A percentile compares a stretch with the other conserved stretches of the same genome.
Evolutionary conservation across 2,888 invertebrate genomes (phyloP).

Genomic region (Lissocephala sabroskyi): DNA sequence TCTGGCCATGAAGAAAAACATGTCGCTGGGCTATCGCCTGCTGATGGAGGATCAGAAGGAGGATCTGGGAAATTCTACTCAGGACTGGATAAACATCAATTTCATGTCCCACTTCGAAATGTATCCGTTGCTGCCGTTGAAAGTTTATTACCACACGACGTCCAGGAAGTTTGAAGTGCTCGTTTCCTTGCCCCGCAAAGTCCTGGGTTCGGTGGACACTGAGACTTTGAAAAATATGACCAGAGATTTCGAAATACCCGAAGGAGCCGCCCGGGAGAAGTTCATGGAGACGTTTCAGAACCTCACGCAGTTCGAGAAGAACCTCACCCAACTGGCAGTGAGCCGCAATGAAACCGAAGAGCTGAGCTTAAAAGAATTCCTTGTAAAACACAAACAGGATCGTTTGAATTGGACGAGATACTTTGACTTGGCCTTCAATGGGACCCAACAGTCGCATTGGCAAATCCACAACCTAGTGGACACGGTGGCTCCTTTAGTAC

Average conservation of each 20-base stretch:
- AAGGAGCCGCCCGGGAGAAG: slow-evolving; percentile 13
- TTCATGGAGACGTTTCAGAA: slow-evolving; percentile 33
- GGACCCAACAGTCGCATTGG: slow-evolving; percentile 45
- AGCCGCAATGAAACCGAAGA: slow-evolving; percentile 40
- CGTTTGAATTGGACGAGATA: slow-evolving; percentile 62
- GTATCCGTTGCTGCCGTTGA: slow-evolving; percentile 54
- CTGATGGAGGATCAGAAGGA: slow-evolving; percentile 28
- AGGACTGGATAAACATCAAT: slow-evolving; percentile 62
- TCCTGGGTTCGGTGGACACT: slow-evolving; percentile 19
- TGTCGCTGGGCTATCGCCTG: slow-evolving; percentile 40
- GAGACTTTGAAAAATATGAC: slow-evolving; percentile 48
- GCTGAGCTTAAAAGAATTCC: slow-evolving; percentile 41
- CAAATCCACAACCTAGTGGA: slow-evolving; percentile 44
- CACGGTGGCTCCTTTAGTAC: slow-evolving; percentile 41
- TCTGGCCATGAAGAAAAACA: slow-evolving; percentile 42
- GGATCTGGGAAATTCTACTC: slow-evolving; percentile 29
- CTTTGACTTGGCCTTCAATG: slow-evolving; percentile 64
- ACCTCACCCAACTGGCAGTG: slow-evolving; percentile 37
- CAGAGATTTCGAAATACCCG: slow-evolving; percentile 42
- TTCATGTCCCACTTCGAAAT: slow-evolving; percentile 57
- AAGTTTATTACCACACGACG: slow-evolving; percentile 49
- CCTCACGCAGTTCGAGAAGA: slow-evolving; percentile 50
- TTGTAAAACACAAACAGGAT: slow-evolving; percentile 47
- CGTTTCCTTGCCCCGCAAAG: slow-evolving; percentile 31
- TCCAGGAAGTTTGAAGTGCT: slow-evolving; percentile 47